Conservation (phyloP, 2,888 invertebrate species). For the Yponomeuta sedellus region DNA sequence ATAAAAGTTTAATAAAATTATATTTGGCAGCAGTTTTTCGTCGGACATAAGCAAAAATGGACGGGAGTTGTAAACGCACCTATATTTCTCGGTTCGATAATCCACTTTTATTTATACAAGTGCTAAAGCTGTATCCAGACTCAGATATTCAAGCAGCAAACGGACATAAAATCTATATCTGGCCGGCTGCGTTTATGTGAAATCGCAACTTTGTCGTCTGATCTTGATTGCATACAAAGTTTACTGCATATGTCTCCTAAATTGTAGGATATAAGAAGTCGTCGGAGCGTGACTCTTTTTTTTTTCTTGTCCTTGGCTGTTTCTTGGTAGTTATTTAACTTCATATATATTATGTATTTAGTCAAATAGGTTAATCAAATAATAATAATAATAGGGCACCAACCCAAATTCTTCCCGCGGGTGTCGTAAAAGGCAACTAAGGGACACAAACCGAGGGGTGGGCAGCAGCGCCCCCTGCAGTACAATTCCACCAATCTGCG, state of each 20-base stretch:
- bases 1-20: conserved; percentile 5
- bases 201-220: conserved; percentile 37
- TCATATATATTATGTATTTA: too few relatives aligned
- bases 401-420: too few relatives aligned
- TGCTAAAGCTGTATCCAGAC: background rate
- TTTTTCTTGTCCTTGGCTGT: conserved; percentile 17
- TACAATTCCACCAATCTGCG: too few relatives aligned
- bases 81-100: background rate
- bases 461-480: too few relatives aligned
- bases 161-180: conserved; percentile 37
- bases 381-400: too few relatives aligned
- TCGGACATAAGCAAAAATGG: background rate
- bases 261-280: conserved; percentile 44
- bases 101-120: background rate
- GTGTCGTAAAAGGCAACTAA: too few relatives aligned
- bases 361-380: conserved; percentile 20
- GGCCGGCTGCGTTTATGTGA: conserved; percentile 19
- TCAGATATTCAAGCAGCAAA: background rate
- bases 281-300: conserved; percentile 28
- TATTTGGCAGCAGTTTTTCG: background rate
- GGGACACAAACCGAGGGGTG: too few relatives aligned
- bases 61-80: background rate
- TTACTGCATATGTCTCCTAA: conserved; percentile 44
- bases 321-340: background rate
- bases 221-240: conserved; percentile 33